Conservation (phyloP, 2,888 invertebrate genomes). For the Perdita meconis region DNA sequence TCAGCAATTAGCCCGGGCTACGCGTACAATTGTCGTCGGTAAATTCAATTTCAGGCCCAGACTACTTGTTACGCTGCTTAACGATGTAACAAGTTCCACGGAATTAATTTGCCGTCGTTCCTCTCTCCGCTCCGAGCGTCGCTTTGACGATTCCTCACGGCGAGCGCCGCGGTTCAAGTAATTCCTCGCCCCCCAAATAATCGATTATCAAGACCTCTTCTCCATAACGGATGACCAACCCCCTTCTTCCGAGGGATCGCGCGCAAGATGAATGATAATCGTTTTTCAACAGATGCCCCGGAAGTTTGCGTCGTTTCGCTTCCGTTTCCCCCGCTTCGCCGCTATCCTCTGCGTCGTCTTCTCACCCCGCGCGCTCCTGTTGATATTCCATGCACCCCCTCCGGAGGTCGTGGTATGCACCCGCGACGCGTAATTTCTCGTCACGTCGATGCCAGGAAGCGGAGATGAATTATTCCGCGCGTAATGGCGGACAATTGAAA, state of each 20-base stretch:
- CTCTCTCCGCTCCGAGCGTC: conserved; percentile 32
- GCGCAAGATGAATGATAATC: conserved; percentile 50
- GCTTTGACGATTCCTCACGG: conserved; percentile 47
- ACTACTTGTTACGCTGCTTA: conserved; percentile 67
- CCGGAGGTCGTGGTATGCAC: conserved; percentile 21
- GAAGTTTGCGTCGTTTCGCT: conserved; percentile 37
- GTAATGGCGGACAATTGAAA: conserved; percentile 77
- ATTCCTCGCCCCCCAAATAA: conserved; percentile 53
- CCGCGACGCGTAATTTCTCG: conserved; percentile 70
- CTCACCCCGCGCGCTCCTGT: neutral
- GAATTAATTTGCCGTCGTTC: conserved; percentile 65
- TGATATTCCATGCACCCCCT: conserved; percentile 39
- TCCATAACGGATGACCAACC: conserved; percentile 45
- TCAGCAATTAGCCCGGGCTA: conserved; percentile 47
- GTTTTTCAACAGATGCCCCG: conserved; percentile 39
- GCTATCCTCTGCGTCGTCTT: neutral
- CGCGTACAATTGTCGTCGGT: conserved; percentile 49
- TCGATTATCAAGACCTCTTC: conserved; percentile 44
- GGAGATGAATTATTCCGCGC: conserved; percentile 76
- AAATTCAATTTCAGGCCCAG: conserved; percentile 59
- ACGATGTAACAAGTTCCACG: conserved; percentile 70
- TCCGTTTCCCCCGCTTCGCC: too few species aligned
- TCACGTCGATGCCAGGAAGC: conserved; percentile 73
- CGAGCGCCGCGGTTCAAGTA: conserved; percentile 50
- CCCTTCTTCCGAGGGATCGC: neutral